These are phyloP conservation scores for Sebastolobus altivelis DNA, from an alignment of 2,797 vertebrate genomes.

Conservation along the genomic window DNA sequence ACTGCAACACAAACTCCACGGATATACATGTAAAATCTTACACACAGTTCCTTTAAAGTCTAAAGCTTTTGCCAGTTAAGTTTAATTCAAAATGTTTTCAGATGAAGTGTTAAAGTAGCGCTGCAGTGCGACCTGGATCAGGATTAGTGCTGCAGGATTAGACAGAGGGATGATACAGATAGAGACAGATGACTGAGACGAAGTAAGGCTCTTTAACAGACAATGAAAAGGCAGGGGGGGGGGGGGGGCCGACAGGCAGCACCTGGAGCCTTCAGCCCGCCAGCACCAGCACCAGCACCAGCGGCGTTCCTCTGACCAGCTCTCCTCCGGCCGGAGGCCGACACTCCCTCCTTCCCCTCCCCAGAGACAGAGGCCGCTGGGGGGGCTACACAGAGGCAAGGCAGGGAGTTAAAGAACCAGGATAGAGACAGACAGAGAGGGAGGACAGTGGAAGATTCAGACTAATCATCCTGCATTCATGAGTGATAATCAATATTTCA, in stretches of 20 bases:
- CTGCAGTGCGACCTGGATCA: background rate
- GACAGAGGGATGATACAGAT: conserved; percentile 44
- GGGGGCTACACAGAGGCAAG: conserved; percentile 40
- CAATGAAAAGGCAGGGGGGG: conserved; percentile 18
- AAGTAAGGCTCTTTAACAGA: conserved; percentile 39
- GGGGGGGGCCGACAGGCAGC: conserved; percentile 30
- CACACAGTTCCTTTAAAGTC: background rate
- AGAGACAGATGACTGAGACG: conserved; percentile 46
- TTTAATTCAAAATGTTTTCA: conserved; percentile 10
- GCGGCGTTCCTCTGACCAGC: conserved; percentile 67
- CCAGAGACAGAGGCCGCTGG: conserved; percentile 54
- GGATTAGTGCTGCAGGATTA: conserved; percentile 46
- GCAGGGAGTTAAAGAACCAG: conserved; percentile 22
- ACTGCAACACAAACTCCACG: too few relatives aligned
- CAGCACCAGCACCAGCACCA: conserved; percentile 50
- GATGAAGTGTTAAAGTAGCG: conserved; percentile 15
- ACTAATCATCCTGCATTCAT: background rate
- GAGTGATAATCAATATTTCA: background rate
- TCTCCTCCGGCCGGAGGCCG: conserved; percentile 56
- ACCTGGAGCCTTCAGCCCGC: conserved; percentile 76
- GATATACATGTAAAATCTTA: too few relatives aligned
- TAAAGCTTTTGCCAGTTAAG: background rate
- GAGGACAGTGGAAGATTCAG: conserved; percentile 34
- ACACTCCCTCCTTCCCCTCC: conserved; percentile 60
- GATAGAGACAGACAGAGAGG: conserved; percentile 31